Percentiles rank a stretch among this genome's conserved stretches.
Evolutionary conservation across 2,888 invertebrate genomes (phyloP).

Genomic region (Amiota communis): DNA sequence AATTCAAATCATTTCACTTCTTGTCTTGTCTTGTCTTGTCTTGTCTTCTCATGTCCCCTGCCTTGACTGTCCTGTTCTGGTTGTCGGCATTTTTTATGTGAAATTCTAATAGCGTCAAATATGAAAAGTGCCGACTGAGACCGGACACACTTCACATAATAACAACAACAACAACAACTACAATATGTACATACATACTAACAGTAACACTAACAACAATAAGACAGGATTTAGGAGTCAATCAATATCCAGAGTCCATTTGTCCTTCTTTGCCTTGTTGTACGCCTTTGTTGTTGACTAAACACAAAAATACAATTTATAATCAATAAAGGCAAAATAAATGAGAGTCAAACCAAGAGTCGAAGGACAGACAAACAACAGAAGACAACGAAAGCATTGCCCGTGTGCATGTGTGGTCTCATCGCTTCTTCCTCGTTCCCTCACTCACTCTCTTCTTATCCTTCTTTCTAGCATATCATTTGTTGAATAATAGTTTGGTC

Average conservation of each 20-base stretch:
- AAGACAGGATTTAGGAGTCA: too few species aligned
- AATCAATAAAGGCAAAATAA: slow-evolving; percentile 21
- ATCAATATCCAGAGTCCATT: too few species aligned
- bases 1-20: too few species aligned
- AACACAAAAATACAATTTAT: slow-evolving; percentile 24
- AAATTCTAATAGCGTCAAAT: slow-evolving; percentile 1
- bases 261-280: neutral
- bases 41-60: too few species aligned
- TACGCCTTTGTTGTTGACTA: neutral
- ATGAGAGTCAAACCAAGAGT: neutral
- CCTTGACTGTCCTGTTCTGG: neutral
- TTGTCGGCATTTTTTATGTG: slow-evolving; percentile 10
- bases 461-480: too few species aligned
- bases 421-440: neutral
- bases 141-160: slow-evolving; percentile 20
- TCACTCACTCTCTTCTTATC: too few species aligned
- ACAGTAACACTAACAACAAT: too few species aligned
- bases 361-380: neutral
- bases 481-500: neutral
- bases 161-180: too few species aligned
- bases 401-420: slow-evolving; percentile 8
- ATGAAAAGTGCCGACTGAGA: slow-evolving; percentile 21
- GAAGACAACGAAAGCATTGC: too few species aligned
- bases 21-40: too few species aligned
- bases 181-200: too few species aligned